phyloP scores from a whole-genome alignment of 2,888 invertebrate species.

The Unio delphinus region DNA sequence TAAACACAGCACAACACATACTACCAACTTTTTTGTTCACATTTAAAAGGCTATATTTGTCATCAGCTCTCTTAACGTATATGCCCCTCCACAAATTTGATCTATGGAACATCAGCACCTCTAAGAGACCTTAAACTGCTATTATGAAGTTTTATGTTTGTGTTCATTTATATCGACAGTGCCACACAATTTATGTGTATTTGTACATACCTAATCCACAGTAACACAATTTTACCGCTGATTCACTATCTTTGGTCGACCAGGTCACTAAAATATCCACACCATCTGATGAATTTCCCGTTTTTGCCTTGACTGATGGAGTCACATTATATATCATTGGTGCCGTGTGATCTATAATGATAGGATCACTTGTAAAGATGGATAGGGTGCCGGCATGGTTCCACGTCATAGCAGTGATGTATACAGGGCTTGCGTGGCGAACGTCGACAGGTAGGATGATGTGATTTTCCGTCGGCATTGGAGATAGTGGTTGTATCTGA shows the following conservation, averaged over 20 bases:
- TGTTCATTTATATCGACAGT: too few species aligned
- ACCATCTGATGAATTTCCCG: neutral
- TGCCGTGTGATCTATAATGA: slow-evolving; percentile 37
- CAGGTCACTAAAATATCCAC: slow-evolving; percentile 2
- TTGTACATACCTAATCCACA: slow-evolving; percentile 8
- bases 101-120: too few species aligned
- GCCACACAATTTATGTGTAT: too few species aligned
- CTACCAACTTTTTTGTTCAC: too few species aligned
- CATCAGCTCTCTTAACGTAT: too few species aligned
- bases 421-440: slow-evolving; percentile 30
- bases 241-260: slow-evolving; percentile 7
- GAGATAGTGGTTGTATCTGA: too few species aligned
- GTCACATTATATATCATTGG: slow-evolving; percentile 19
- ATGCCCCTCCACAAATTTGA: too few species aligned
- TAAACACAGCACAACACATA: too few species aligned
- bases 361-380: slow-evolving; percentile 21
- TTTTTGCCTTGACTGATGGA: neutral
- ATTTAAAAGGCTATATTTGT: too few species aligned
- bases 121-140: too few species aligned
- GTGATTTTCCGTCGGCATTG: too few species aligned
- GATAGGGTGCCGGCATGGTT: slow-evolving; percentile 38
- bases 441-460: slow-evolving; percentile 5
- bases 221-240: slow-evolving; percentile 1
- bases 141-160: too few species aligned
- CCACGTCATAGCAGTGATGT: slow-evolving; percentile 30